A percentile compares a stretch with the other conserved stretches of the same genome.
phyloP scores from a whole-genome alignment of 2,113 vertebrate species.

The Pitta sordida region DNA sequence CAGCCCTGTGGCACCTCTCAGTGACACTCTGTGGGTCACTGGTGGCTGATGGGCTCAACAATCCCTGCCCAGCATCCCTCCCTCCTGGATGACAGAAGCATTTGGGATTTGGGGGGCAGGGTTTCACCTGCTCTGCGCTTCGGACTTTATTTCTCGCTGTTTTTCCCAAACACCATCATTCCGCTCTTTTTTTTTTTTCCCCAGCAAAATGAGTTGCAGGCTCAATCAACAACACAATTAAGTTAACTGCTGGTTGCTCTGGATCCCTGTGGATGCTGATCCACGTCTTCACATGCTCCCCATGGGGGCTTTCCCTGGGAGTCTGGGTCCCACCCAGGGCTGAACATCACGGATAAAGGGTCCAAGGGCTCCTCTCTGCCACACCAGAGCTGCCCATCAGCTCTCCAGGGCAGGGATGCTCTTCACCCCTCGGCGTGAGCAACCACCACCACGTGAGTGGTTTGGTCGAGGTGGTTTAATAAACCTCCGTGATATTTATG shows the following conservation, averaged over 20 bases:
- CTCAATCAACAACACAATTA: fast-evolving
- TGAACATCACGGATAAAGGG: not conserved
- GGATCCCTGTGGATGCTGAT: not conserved
- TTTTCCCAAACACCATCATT: not conserved
- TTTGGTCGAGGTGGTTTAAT: not conserved
- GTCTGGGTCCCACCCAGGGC: fast-evolving
- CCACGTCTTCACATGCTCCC: not conserved
- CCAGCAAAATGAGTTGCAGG: not conserved
- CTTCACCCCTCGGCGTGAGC: not conserved
- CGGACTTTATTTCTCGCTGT: fast-evolving
- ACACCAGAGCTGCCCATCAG: not conserved
- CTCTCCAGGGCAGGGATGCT: not conserved
- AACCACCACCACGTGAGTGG: not conserved
- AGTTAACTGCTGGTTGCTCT: fast-evolving
- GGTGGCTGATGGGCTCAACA: not conserved
- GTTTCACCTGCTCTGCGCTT: not conserved
- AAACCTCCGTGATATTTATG: not conserved
- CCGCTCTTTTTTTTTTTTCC: fast-evolving
- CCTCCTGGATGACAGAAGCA: fast-evolving
- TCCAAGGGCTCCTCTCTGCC: not conserved
- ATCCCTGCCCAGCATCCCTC: not conserved
- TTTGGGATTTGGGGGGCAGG: not conserved
- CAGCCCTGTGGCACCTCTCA: not conserved
- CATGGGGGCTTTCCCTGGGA: not conserved
- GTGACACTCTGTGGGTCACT: not conserved